Evolutionary conservation across 2,888 invertebrate genomes (phyloP).

Genomic region (Venusia cambrica): DNA sequence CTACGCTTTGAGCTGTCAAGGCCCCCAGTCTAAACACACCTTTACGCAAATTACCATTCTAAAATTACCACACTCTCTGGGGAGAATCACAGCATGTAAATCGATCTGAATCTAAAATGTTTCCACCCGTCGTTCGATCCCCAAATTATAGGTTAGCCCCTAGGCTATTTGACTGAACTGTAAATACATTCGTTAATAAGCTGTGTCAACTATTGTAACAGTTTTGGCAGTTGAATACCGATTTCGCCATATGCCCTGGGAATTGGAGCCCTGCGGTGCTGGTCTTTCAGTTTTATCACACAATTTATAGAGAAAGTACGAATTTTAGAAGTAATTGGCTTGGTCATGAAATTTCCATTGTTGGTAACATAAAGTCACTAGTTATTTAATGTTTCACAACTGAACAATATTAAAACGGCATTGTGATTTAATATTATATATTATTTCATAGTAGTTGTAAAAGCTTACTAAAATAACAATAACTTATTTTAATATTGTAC

Average conservation of each 20-base stretch:
- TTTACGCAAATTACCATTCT: conserved; percentile 47
- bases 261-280: conserved; percentile 41
- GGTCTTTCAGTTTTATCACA: conserved; percentile 11
- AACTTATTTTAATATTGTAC: too few relatives aligned
- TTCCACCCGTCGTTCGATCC: conserved; percentile 50
- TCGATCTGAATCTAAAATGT: conserved; percentile 57
- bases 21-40: conserved; percentile 1
- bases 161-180: conserved; percentile 62
- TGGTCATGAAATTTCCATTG: conserved; percentile 2
- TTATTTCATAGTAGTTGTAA: too few relatives aligned
- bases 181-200: conserved; percentile 73
- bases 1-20: too few relatives aligned
- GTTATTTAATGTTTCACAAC: too few relatives aligned
- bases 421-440: too few relatives aligned
- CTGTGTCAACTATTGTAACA: conserved; percentile 61
- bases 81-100: conserved; percentile 58
- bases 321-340: conserved; percentile 7
- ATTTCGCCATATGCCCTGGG: conserved; percentile 53
- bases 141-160: conserved; percentile 73
- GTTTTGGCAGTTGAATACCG: conserved; percentile 44
- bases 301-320: background rate
- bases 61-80: conserved; percentile 47
- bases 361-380: conserved; percentile 1
- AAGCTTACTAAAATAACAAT: too few relatives aligned
- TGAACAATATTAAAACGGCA: too few relatives aligned